Base-by-base conservation (phyloP, 1,140 invertebrate genomes). In the Papilio polytes region DNA sequence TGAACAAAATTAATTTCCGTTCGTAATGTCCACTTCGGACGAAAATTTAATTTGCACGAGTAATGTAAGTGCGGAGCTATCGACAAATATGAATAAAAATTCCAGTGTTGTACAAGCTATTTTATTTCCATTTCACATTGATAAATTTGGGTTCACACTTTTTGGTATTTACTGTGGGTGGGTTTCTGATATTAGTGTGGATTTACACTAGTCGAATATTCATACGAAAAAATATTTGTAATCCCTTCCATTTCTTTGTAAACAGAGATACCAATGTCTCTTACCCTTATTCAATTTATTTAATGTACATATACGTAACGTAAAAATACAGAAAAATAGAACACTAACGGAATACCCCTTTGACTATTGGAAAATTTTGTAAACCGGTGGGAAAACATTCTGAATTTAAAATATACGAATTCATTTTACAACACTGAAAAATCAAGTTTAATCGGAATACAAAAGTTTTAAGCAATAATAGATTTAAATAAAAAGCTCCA, bases 1-100 rank as follows among this genome's bases (percentile, higher is more conserved):
- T 85, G 81, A 81, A 84, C 86, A 72, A 80, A 83, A 87, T 88
- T 88, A 86, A 90, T 90, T 84, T 90, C 87, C 86, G 88, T 74
- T 83, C 53, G 77, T 78, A 80, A 81, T 81, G 81, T 81, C 53
- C 76, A 63, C 36, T 63, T 74, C 48, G 41, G 44, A 8, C 80
- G 80, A 81, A 89, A 86, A 80, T 88, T 85, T 85, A 85, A 87
- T 87, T 87, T 83, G 81, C 80, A 78, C 80, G 51, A n/a, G 74
- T 77, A 13, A 41, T 53, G 53, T 53, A 77, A 77, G 74, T 77
- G 74, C 74, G 31, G 51, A 66, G 22, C 74, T 77, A 31, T 59
- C 74, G 31, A 51, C 51, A 59, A 77, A 77, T 77, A 77, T 77
- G 51, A 66, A 66, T 66, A 31, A 66, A n/a, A 26, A 66, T 6